A percentile compares a stretch with the other conserved stretches of the same genome.
Conservation (phyloP, 2,797 vertebrate genomes). For the Microchirus variegatus region DNA sequence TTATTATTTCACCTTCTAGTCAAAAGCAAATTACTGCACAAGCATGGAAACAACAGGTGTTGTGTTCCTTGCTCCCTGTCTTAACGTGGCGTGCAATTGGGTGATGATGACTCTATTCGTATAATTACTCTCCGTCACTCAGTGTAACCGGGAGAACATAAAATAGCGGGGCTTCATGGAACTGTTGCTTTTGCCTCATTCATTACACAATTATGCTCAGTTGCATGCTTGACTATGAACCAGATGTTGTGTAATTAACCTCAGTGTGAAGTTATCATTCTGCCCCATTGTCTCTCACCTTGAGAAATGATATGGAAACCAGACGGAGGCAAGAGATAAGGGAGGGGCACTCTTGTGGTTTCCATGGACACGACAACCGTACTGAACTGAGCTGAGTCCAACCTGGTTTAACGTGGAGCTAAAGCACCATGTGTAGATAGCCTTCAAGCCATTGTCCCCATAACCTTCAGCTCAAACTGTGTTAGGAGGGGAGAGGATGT, state of each 20-base stretch:
- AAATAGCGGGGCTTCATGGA: constrained; percentile 32
- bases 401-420: neutral
- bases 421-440: neutral
- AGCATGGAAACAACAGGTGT: constrained; percentile 42
- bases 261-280: constrained; percentile 60
- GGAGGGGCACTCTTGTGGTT: constrained; percentile 16
- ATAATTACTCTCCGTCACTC: constrained; percentile 27
- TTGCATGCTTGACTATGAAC: constrained; percentile 57
- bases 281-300: constrained; percentile 69
- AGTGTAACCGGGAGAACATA: constrained; percentile 30
- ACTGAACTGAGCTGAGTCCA: constrained; percentile 8
- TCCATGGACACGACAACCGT: neutral
- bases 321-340: constrained; percentile 39
- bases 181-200: constrained; percentile 54
- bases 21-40: constrained; percentile 4
- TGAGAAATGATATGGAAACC: constrained; percentile 57
- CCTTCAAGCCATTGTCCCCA: too few species aligned
- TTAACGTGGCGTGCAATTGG: constrained; percentile 62
- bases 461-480: too few species aligned
- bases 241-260: constrained; percentile 75
- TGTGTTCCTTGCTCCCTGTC: constrained; percentile 33
- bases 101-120: constrained; percentile 61
- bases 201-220: constrained; percentile 72
- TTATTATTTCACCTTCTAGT: neutral
- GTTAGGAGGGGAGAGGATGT: too few species aligned